Evolutionary conservation across 2,797 vertebrate species (phyloP).

Genomic region (Coreius guichenoti): DNA sequence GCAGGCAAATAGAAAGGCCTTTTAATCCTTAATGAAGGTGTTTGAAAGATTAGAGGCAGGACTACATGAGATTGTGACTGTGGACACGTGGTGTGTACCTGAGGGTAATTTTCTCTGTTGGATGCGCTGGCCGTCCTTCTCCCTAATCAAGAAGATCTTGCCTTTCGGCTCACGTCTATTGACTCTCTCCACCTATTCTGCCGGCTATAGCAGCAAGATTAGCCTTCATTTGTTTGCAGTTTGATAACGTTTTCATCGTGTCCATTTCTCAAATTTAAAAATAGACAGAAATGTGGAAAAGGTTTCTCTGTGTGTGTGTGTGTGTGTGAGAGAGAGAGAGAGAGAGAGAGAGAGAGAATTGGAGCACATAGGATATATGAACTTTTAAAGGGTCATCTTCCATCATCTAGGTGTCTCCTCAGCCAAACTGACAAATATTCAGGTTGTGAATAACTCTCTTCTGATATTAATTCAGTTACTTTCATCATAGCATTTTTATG

Average conservation of each 20-base stretch:
- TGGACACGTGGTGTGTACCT: conserved; percentile 40
- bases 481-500: conserved; percentile 44
- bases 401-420: not conserved
- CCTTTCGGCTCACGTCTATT: conserved; percentile 55
- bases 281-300: not conserved
- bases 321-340: not conserved
- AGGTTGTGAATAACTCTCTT: conserved; percentile 16
- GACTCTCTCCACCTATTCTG: conserved; percentile 48
- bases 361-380: not conserved
- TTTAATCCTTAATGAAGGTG: conserved; percentile 58
- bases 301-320: not conserved
- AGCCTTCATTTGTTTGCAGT: conserved; percentile 57
- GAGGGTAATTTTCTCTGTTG: conserved; percentile 51
- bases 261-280: conserved; percentile 24
- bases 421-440: conserved; percentile 24
- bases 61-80: conserved; percentile 40
- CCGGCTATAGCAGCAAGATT: conserved; percentile 51
- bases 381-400: conserved; percentile 3
- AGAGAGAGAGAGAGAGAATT: not conserved
- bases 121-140: conserved; percentile 56
- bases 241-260: conserved; percentile 56
- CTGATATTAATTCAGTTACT: conserved; percentile 27
- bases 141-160: conserved; percentile 62
- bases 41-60: conserved; percentile 55
- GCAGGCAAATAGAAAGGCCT: conserved; percentile 45